Evolutionary conservation across 2,888 invertebrate genomes (phyloP), one percentile per base, ranked within the genome.

Genomic region (Plebejus melissa): DNA sequence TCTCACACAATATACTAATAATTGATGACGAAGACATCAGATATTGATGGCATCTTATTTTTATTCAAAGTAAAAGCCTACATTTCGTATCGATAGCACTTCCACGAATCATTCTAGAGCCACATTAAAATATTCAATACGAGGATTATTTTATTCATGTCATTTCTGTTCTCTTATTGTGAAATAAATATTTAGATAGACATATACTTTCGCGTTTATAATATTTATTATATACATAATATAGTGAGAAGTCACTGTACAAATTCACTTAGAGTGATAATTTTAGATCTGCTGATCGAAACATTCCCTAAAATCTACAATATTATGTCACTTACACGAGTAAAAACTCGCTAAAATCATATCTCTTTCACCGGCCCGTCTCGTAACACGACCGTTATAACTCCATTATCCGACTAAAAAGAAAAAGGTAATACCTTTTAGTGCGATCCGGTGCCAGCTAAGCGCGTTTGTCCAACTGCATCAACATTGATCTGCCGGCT

Each of bases 161-260:
- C 54, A 50, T 54, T 74, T 69, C 41, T 41, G 69, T 57, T 28
- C 54, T 41, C 58, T 36, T 75, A 58, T 16, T 72, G 69, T 69
- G 74, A 38, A 74, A 78, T 83, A 81, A 83, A 84, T 83, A 82
- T 84, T 83, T 84, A 22, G 22, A 22, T 84, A 84, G 41, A 9
- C 41, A 41, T 1, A 41, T 7, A 41, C 41, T 7, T 41, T 41
- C 9, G 41, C 41, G 7, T 41, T 41, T 41, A 41, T 41, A 7
- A 41, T 41, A 41, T 41, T 6, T 9, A 7, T 41, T 32, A 32
- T 32, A 32, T 1, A 32, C 2, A 41, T 41, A 41, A 41, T 41
- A 9, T 9, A 41, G 41, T 41, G 41, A 9, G 41, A 41, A 41
- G 41, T 41, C 9, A 41, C 41, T 13, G 50, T 50, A 13, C 11